Base-by-base conservation (phyloP, 2,888 invertebrate genomes). In the Dicranocentrus wangi region DNA sequence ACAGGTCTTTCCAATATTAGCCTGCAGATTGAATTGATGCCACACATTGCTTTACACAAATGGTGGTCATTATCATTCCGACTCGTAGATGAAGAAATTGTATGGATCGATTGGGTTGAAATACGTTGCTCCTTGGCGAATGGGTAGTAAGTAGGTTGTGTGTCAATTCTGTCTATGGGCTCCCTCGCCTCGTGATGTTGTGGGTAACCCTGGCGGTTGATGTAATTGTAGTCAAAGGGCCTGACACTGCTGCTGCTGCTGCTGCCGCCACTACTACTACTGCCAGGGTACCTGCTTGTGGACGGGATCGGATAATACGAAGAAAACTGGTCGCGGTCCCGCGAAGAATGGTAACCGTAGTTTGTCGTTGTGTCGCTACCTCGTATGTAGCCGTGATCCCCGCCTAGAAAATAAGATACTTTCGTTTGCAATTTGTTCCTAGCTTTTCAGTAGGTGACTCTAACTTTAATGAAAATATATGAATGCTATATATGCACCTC, bases 11-110 rank as follows among this genome's bases (percentile, higher is more conserved):
- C 81, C 32, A 80, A 21, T 7, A 73, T 70, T 21, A 83, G 17
- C 53, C 85, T 63, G 58, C 86, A 86, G n/a, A 86, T 66, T 0
- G 86, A 72, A 65, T 85, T 84, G 0, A 82, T 42, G 1, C 86
- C 86, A 58, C 86, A 86, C 76, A 81, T 83, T 43, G 79, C 69
- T 55, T 76, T 77, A 69, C 86, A 86, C 8, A 68, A 10, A 10
- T 53, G 61, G 13, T 81, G 21, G n/a, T 47, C 42, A 23, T 81
- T 70, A 17, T 66, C 77, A 25, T 72, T 76, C 1, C 21, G 8
- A 19, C 21, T 43, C 15, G 51, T n/a, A 7, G 58, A 43, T 47
- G 71, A 42, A 2, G 66, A 23, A 55, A 75, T 75, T 1, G 60
- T 27, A 8, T 60, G 15, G 25, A 68, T 51, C 1, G 66, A 51